Evolutionary conservation across 2,113 vertebrate species (phyloP).

Genomic region (Rhinopomastus cyanomelas): DNA sequence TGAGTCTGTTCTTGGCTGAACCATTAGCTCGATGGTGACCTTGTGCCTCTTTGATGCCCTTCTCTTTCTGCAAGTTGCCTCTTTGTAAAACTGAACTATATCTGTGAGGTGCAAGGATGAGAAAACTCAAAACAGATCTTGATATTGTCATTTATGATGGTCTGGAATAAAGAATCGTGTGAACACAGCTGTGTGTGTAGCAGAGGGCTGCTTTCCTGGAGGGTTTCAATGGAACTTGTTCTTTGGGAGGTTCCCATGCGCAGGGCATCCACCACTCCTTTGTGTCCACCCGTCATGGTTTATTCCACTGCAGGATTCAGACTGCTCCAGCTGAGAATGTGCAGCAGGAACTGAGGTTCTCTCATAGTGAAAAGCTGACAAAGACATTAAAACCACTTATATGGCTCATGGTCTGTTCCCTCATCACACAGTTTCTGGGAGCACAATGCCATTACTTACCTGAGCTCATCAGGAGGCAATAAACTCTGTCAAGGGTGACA

Average conservation of each 20-base stretch:
- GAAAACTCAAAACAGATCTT: neutral
- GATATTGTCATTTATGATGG: neutral
- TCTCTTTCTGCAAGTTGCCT: neutral
- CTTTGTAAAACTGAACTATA: neutral
- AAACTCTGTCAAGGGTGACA: neutral
- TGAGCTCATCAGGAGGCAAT: neutral
- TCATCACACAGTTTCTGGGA: neutral
- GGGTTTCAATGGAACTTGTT: neutral
- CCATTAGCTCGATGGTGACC: neutral
- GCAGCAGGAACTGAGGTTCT: neutral
- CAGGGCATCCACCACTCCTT: neutral
- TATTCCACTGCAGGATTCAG: neutral
- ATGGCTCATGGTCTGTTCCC: neutral
- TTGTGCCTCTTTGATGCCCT: neutral
- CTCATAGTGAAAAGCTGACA: neutral
- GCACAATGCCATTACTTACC: neutral
- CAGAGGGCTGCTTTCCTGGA: neutral
- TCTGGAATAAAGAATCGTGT: neutral
- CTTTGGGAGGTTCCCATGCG: neutral
- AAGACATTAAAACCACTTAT: fast-evolving
- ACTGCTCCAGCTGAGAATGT: neutral
- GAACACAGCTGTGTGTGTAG: neutral
- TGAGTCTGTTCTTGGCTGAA: neutral
- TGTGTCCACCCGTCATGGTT: fast-evolving
- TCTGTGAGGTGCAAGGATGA: neutral